Base-by-base conservation (phyloP, 2,888 invertebrate genomes). In the Drosophila diplacantha region DNA sequence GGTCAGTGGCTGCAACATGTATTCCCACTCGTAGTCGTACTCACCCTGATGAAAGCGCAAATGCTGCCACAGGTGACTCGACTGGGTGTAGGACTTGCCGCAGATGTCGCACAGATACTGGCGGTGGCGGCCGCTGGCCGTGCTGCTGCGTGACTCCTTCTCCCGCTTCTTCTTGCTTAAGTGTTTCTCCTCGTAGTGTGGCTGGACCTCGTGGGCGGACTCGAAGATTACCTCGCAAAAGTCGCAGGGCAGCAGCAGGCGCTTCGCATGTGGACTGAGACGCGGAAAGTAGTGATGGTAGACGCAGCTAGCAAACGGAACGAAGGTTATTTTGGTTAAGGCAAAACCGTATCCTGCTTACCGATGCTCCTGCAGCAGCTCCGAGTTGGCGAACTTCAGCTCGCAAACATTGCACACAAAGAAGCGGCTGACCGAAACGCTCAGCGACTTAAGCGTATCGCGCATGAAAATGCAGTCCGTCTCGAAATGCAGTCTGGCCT, bases 51-150 rank as follows among this genome's bases (percentile, higher is more conserved):
- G 92, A 72, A 92, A 92, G 69, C 92, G 88, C 85, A 92, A 90
- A 75, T 92, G 92, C 57, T 92, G 92, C 91, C 92, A 92, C 73
- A 92, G 87, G 79, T 92, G 92, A 52, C 91, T 91, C 0, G 92
- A 92, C 80, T 92, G 92, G 0, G 92, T 89, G 73, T 91, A 91
- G 6, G 91, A 90, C 65, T 90, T 89, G n/a, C 91, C 91, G 70
- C 92, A 92, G 43, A 91, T 90, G 73, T 92, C 92, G 71, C 92
- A 92, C 7, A 91, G 88, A 72, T 90, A 91, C 29, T 90, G 90
- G 20, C 89, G 85, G 26, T 81, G 69, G 44, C 86, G 85, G 0
- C 81, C 74, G 3, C 74, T 67, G 5, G 69, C 62, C 0, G 47
- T 64, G 18, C 71, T 74, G 7, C 80, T 73, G 6, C 82, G 80